Conservation (phyloP, 2,797 vertebrate species). For the Neosilurus hyrtlii region DNA sequence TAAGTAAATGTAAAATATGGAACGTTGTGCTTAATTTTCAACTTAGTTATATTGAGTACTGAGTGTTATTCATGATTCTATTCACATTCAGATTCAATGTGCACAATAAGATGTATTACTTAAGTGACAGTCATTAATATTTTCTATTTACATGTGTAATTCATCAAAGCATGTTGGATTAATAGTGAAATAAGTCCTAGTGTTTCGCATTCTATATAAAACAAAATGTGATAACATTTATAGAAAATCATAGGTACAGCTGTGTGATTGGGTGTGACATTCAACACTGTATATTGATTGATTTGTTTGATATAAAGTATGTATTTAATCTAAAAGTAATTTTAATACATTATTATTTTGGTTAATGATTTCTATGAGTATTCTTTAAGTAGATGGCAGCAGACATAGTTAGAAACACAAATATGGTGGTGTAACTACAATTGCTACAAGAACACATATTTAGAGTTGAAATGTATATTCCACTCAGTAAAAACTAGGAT, state of each 20-base stretch:
- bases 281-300: conserved; percentile 5
- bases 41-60: conserved; percentile 12
- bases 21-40: conserved; percentile 56
- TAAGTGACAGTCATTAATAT: conserved; percentile 66
- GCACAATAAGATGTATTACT: conserved; percentile 67
- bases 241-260: neutral
- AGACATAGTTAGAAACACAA: conserved; percentile 28
- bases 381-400: conserved; percentile 8
- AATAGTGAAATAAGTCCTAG: conserved; percentile 65
- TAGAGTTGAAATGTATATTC: neutral
- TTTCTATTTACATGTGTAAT: conserved; percentile 66
- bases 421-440: conserved; percentile 9
- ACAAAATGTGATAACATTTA: conserved; percentile 42
- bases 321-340: conserved; percentile 3
- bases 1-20: conserved; percentile 40
- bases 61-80: conserved; percentile 49
- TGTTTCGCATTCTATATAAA: conserved; percentile 66
- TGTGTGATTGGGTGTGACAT: neutral
- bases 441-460: conserved; percentile 12
- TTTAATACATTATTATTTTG: conserved; percentile 10
- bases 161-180: conserved; percentile 55
- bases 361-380: conserved; percentile 18
- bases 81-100: conserved; percentile 65
- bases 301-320: neutral
- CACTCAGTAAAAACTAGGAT: conserved; percentile 27